Conservation (phyloP, 92 coral and sea anemone species). For the Epizoanthus illoricatus region DNA sequence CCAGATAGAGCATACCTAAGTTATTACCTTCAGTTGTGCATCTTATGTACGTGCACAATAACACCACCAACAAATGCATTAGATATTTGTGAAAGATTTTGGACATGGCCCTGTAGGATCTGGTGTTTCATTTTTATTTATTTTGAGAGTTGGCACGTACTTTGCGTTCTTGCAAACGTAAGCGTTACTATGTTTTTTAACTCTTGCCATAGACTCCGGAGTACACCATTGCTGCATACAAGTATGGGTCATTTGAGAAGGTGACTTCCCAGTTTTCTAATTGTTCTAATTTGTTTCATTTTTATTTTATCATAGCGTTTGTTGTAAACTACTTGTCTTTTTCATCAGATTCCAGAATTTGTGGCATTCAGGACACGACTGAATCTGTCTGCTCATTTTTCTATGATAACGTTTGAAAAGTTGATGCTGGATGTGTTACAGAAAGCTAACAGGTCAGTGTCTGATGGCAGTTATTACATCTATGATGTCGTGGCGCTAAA, state of each 20-base stretch:
- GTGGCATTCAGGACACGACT: conserved; percentile 73
- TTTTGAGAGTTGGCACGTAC: too few relatives aligned
- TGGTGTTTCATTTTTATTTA: too few relatives aligned
- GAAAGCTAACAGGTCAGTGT: conserved; percentile 74
- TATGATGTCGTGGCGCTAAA: too few relatives aligned
- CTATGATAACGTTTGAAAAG: conserved; percentile 82
- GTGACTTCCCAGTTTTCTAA: conserved; percentile 30
- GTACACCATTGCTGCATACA: conserved; percentile 91
- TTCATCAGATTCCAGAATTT: conserved; percentile 82
- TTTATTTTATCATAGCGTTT: not conserved
- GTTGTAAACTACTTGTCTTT: not conserved
- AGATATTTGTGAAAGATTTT: too few relatives aligned
- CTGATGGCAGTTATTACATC: not conserved
- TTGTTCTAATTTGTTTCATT: not conserved
- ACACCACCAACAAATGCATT: not conserved
- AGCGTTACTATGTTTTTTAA: not conserved
- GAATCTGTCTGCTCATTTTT: conserved; percentile 73
- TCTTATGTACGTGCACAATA: too few relatives aligned
- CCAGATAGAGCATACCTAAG: too few relatives aligned
- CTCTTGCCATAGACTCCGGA: conserved; percentile 78
- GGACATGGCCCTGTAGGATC: too few relatives aligned
- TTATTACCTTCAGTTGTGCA: too few relatives aligned
- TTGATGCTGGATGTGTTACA: conserved; percentile 73
- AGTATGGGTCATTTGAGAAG: conserved; percentile 98
- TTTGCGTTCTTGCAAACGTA: too few relatives aligned